Evolutionary conservation across 2,113 vertebrate genomes (phyloP), one percentile per base, ranked within the genome.

Genomic region (Microcebus lehilahytsara): DNA sequence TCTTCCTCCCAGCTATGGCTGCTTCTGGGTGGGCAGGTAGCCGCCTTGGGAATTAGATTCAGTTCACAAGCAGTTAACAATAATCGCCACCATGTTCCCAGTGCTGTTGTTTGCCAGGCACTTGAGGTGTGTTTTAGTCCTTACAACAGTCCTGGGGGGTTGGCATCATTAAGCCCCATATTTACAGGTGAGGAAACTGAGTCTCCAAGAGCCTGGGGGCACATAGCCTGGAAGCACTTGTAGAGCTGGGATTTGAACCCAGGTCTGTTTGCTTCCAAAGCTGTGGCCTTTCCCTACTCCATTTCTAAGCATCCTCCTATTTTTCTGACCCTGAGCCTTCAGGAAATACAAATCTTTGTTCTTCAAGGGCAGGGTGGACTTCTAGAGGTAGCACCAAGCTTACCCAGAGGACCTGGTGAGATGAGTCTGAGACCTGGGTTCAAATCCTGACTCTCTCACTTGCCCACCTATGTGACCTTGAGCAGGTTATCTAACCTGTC

Each of bases 131-230:
- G 53, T 89, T 97, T 67, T 71, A 86, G 78, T 64, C 69, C 92
- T 96, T 95, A 22, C 74, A 93, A 66, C 78, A 96, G 10, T 93
- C 49, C 81, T 79, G 23, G 49, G 32, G 62, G 46, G 34, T 72
- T 96, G 77, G 56, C 89, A 85, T 78, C 88, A 67, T 46, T 46
- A 16, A 95, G 80, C 34, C 92, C 67, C 58, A 60, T 87, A 92
- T 97, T 96, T 93, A 87, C 79, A 96, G 86, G 89, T 27, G 51
- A 96, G 69, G 51, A 93, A 93, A 95, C 72, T 34, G 58, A 97
- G 51, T 40, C 49, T 94, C 86, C 30, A 22, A 85, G 49, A 94
- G 74, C 83, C 42, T 25, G 34, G 85, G 93, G n/a, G 16, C 67
- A 91, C n/a, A 37, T 81, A 78, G 34, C 85, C 89, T 91, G 14